Conservation (phyloP, 2,888 invertebrate genomes). For the Eristalis pertinax region DNA sequence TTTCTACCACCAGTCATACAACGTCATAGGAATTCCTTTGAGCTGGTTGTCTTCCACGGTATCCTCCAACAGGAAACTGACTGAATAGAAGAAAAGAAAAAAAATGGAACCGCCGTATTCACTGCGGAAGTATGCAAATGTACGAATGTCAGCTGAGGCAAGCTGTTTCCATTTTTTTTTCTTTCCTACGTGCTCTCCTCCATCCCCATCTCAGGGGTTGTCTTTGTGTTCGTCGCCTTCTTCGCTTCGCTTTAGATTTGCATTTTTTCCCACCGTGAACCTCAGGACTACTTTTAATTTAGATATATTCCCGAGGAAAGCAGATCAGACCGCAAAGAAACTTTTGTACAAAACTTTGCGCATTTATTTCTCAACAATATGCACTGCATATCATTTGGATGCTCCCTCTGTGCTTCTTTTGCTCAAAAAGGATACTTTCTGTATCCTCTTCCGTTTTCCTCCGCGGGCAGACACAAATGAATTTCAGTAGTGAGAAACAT, state of each 20-base stretch:
- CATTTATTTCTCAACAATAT: constrained; percentile 73
- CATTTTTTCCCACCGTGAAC: constrained; percentile 69
- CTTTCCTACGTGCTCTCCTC: not conserved
- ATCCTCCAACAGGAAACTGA: constrained; percentile 53
- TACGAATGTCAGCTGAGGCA: constrained; percentile 68
- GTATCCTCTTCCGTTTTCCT: constrained; percentile 24
- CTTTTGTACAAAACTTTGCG: constrained; percentile 71
- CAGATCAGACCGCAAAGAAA: constrained; percentile 72
- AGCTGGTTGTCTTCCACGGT: constrained; percentile 55
- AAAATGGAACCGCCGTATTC: constrained; percentile 33
- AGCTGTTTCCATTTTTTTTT: constrained; percentile 56
- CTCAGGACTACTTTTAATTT: constrained; percentile 72
- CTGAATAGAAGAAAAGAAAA: constrained; percentile 10
- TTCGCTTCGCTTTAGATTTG: constrained; percentile 67
- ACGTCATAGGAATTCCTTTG: constrained; percentile 55
- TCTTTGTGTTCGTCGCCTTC: constrained; percentile 56
- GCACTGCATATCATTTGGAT: constrained; percentile 72
- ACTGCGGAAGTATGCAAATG: constrained; percentile 72
- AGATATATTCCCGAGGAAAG: constrained; percentile 72
- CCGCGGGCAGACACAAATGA: constrained; percentile 47
- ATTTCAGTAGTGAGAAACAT: constrained; percentile 62
- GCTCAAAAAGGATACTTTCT: constrained; percentile 28
- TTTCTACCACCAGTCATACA: not conserved
- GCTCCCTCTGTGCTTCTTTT: constrained; percentile 59
- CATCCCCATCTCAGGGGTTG: constrained; percentile 15